These are phyloP conservation scores for Coleophora flavipennella DNA, from an alignment of 2,888 invertebrate genomes.

Conservation along the genomic window DNA sequence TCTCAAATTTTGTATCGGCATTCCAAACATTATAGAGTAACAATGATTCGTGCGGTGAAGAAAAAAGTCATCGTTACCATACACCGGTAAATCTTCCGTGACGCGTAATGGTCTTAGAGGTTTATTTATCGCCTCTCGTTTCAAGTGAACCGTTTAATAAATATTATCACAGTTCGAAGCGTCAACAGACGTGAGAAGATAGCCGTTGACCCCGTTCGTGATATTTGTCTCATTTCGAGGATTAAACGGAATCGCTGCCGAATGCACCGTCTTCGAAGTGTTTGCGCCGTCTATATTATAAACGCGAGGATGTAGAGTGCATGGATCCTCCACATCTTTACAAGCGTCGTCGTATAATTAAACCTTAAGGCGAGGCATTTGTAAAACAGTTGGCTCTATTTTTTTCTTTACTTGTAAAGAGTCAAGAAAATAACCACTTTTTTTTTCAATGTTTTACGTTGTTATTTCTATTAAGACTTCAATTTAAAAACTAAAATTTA, in stretches of 20 bases:
- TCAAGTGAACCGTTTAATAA: slow-evolving; percentile 67
- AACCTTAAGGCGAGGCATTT: too few species aligned
- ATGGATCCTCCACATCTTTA: slow-evolving; percentile 32
- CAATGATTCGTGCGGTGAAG: slow-evolving; percentile 32
- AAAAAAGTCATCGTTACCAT: slow-evolving; percentile 48
- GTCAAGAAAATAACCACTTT: too few species aligned
- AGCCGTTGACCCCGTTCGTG: slow-evolving; percentile 69
- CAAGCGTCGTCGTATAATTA: slow-evolving; percentile 57
- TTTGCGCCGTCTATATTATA: slow-evolving; percentile 55
- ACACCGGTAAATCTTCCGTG: slow-evolving; percentile 65
- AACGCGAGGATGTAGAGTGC: slow-evolving; percentile 19
- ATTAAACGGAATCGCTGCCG: slow-evolving; percentile 61
- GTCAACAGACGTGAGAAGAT: slow-evolving; percentile 71
- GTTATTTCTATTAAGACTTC: too few species aligned
- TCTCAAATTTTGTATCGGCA: slow-evolving; percentile 30
- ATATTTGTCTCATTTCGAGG: slow-evolving; percentile 65
- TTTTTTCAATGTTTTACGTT: too few species aligned
- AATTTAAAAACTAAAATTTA: too few species aligned
- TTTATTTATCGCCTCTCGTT: slow-evolving; percentile 64
- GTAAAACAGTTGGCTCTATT: too few species aligned
- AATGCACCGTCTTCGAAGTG: slow-evolving; percentile 56
- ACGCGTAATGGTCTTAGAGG: slow-evolving; percentile 60
- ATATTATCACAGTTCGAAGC: slow-evolving; percentile 69
- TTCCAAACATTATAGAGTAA: slow-evolving; percentile 42
- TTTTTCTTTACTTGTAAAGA: too few species aligned